Base-by-base conservation (phyloP, 2,888 invertebrate species). In the Hedya salicella region DNA sequence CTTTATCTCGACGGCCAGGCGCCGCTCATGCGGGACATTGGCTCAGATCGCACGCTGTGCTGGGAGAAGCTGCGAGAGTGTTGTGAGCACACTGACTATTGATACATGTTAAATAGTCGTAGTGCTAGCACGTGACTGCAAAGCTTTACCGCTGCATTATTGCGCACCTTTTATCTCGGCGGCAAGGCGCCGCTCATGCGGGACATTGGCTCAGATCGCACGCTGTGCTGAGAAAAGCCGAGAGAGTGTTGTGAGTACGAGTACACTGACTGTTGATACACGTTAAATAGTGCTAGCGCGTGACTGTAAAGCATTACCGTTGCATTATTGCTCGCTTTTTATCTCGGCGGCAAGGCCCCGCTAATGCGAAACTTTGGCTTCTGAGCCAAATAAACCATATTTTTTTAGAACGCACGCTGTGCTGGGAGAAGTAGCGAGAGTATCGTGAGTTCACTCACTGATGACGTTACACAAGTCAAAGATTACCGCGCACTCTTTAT, bases 1-100 rank as follows among this genome's bases (percentile, higher is more conserved):
- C 68, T 71, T 70, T 73, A 73, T 73, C 73, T 60, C 50, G 40
- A 21, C 54, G 68, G 59, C 44, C 69, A 69, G 57, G 50, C 64
- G 62, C 66, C 71, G 59, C 64, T 68, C 68, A 59, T 66, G 68
- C 70, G 66, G 64, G 65, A 53, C 70, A 66, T 60, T 62, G 69
- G 69, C 44, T 66, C 49, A 9, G 36, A 13, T n/a, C 52, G 25
- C 42, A 17, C 59, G 48, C 14, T 9, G 25, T 9, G 16, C 14
- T 14, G 48, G 14, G 63, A 52, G 36, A 17, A 21, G 4, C 14
- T 39, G 39, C 14, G 67, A 67, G 42, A 42, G 21, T 16, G 19
- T 8, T 44, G n/a, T n/a, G n/a, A n/a, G n/a, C n/a, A n/a, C n/a
- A n/a, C n/a, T n/a, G n/a, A n/a, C n/a, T n/a, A n/a, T n/a, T n/a